These are phyloP conservation scores for Hypomecis punctinalis DNA, from an alignment of 2,888 invertebrate genomes.

Conservation along the genomic window DNA sequence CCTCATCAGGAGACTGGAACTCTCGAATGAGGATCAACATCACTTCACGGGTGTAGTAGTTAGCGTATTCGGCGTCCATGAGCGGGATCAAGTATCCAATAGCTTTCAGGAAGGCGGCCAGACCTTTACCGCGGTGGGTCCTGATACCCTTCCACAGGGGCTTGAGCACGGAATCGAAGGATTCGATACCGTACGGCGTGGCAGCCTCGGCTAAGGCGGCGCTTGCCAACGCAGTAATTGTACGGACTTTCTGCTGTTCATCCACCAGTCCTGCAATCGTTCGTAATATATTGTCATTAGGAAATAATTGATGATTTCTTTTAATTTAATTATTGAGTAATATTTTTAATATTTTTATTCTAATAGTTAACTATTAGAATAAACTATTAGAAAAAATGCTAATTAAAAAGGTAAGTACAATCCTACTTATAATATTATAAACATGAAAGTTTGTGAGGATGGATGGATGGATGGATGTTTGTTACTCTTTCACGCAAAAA, in stretches of 20 bases:
- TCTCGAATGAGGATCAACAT: conserved; percentile 99
- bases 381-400: too few species aligned
- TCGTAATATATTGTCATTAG: not conserved
- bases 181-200: conserved; percentile 99
- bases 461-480: too few species aligned
- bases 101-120: conserved; percentile 99
- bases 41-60: conserved; percentile 99
- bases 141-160: conserved; percentile 99
- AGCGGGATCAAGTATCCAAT: conserved; percentile 99
- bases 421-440: too few species aligned
- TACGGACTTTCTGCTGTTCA: conserved; percentile 99
- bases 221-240: conserved; percentile 99
- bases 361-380: too few species aligned
- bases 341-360: too few species aligned
- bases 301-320: too few species aligned
- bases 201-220: conserved; percentile 99
- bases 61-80: conserved; percentile 99
- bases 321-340: too few species aligned
- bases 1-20: conserved; percentile 99
- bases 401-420: too few species aligned
- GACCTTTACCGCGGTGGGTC: conserved; percentile 95
- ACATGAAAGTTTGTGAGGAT: too few species aligned
- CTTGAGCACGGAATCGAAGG: conserved; percentile 99
- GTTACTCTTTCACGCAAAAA: too few species aligned
- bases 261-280: conserved; percentile 91